phyloP scores from a whole-genome alignment of 2,888 invertebrate genomes.

The Phragmatobia fuliginosa region DNA sequence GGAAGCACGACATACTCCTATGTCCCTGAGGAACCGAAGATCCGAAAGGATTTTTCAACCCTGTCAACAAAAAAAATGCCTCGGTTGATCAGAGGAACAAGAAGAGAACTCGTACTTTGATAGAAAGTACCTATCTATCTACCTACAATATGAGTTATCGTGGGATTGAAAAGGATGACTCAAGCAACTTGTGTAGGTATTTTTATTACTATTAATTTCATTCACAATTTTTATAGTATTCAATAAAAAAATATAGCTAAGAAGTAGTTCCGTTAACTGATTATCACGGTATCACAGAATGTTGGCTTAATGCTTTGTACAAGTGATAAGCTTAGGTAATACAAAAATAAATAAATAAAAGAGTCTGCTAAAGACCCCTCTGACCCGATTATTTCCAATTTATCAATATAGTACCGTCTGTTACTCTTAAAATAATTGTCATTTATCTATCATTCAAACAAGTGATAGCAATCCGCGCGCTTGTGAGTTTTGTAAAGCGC shows the following conservation, averaged over 20 bases:
- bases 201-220: not conserved
- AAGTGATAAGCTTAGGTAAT: not conserved
- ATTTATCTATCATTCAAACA: constrained; percentile 75
- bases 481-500: constrained; percentile 78
- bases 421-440: constrained; percentile 35
- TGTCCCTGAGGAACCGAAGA: too few species aligned
- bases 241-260: not conserved
- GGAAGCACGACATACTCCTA: too few species aligned
- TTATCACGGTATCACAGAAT: not conserved
- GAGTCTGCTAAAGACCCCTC: constrained; percentile 22
- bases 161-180: too few species aligned
- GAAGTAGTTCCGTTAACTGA: not conserved
- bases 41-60: too few species aligned
- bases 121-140: too few species aligned
- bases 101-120: too few species aligned
- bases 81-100: too few species aligned
- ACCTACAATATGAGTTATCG: too few species aligned
- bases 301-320: not conserved
- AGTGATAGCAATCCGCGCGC: constrained; percentile 74
- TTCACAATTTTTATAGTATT: not conserved
- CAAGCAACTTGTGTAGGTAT: too few species aligned
- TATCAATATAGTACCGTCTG: constrained; percentile 48
- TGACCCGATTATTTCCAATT: constrained; percentile 48
- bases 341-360: not conserved
- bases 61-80: too few species aligned